Evolutionary conservation across 2,113 vertebrate species (phyloP).

Genomic region (Corvus cornix): DNA sequence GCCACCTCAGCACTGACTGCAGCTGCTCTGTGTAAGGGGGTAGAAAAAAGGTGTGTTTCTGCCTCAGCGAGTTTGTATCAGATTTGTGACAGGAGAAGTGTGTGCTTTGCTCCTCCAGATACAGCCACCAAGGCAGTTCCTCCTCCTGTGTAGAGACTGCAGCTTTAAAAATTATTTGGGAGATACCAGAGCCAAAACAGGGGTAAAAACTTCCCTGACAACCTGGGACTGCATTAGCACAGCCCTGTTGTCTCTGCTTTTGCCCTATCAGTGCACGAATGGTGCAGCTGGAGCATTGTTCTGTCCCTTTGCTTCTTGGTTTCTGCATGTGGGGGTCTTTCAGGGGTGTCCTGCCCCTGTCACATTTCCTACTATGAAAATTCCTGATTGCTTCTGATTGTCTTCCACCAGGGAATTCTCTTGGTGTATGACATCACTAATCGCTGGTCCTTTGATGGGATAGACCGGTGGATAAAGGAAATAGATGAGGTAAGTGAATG

Average conservation of each 20-base stretch:
- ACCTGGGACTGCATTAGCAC: background rate
- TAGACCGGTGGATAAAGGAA: constrained; percentile 97
- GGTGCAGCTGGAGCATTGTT: background rate
- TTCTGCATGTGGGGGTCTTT: background rate
- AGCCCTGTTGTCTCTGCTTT: background rate
- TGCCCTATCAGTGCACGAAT: background rate
- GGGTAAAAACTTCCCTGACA: background rate
- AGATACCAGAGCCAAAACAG: background rate
- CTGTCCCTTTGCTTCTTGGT: background rate
- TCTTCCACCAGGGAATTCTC: constrained; percentile 88
- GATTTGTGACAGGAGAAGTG: background rate
- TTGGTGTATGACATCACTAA: constrained; percentile 99
- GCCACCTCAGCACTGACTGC: background rate
- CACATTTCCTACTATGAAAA: rapidly evolving
- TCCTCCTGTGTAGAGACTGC: background rate
- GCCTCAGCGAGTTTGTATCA: background rate
- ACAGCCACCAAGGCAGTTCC: background rate
- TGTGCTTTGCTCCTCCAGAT: background rate
- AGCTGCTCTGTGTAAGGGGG: background rate
- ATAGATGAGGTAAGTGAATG: constrained; percentile 89
- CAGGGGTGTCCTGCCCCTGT: background rate
- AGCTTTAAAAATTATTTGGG: background rate
- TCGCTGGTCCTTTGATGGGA: constrained; percentile 97
- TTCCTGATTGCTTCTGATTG: background rate
- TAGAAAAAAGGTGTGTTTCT: background rate